Conservation (phyloP, 2,113 vertebrate genomes). For the Paedocypris sp. region DNA sequence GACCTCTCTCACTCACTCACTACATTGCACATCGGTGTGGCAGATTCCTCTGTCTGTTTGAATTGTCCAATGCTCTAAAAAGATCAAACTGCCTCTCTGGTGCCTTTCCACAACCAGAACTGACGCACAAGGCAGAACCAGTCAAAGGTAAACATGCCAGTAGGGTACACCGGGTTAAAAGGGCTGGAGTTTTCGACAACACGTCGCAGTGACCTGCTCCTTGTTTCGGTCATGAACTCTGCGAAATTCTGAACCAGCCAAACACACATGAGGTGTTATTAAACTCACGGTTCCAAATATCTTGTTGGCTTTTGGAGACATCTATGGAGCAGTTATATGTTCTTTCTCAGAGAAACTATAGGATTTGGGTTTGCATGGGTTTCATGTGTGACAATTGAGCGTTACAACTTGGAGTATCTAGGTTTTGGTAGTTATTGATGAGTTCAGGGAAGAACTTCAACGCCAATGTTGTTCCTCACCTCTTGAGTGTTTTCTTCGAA, state of each 20-base stretch:
- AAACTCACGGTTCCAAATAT: constrained; percentile 25
- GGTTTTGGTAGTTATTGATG: constrained; percentile 24
- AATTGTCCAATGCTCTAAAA: constrained; percentile 22
- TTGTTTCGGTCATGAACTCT: background rate
- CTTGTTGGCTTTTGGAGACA: constrained; percentile 16
- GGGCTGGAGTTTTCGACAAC: constrained; percentile 3
- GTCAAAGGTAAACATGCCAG: constrained; percentile 12
- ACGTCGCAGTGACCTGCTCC: background rate
- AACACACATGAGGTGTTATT: constrained; percentile 2
- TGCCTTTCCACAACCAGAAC: constrained; percentile 17
- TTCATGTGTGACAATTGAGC: constrained; percentile 34
- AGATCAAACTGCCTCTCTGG: constrained; percentile 1
- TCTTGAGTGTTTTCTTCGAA: background rate
- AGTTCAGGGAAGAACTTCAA: constrained; percentile 10
- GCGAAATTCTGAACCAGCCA: background rate
- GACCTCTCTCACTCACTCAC: constrained; percentile 17
- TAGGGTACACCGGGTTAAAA: constrained; percentile 2
- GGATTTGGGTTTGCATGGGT: constrained; percentile 33
- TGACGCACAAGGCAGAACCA: constrained; percentile 7
- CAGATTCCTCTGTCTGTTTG: constrained; percentile 27
- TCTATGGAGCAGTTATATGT: background rate
- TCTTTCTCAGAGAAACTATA: background rate
- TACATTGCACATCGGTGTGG: constrained; percentile 26
- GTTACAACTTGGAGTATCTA: constrained; percentile 11
- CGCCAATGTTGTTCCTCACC: constrained; percentile 13